Base-by-base conservation (phyloP, 2,888 invertebrate genomes). In the Acrobasis repandana region DNA sequence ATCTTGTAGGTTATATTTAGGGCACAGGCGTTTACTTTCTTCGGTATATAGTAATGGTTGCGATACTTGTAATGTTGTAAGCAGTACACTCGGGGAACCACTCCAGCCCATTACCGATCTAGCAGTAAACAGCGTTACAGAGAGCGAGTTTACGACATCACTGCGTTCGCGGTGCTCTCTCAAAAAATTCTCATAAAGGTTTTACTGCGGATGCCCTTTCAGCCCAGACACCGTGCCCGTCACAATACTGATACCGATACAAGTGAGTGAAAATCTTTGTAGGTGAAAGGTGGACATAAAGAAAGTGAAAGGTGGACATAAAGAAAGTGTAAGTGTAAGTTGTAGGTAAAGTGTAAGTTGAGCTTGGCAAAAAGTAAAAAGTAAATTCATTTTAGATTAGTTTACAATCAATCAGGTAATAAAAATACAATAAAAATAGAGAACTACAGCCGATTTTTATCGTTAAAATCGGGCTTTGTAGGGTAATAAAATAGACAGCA, bases 151-250 rank as follows among this genome's bases (percentile, higher is more conserved):
- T 36, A 52, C 52, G 34, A 43, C 43, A 14, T 36, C 52, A 18
- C 36, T 34, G 36, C 8, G 36, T 6, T 51, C 3, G 10, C 34
- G 16, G 36, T 16, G 16, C 34, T 28, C 49, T 5, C 18, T n/a
- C n/a, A n/a, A 8, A 28, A 28, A 15, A 9, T 1, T 1, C 36
- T 36, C 16, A 36, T 52, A 52, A 52, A 52, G 36, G 36, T 15
- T 52, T 52, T 16, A 33, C 36, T 36, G 34, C 52, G 52, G 52
- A 52, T n/a, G 52, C 36, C 36, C 52, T 52, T 36, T 50, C 14
- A 50, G 28, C 28, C 5, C n/a, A 5, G 1, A n/a, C 43, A n/a
- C n/a, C 43, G n/a, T 14, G 10, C 43, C 43, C 43, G 43, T n/a
- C n/a, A 14, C 43, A n/a, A 10, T 14, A 6, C 11, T 3, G 10